Evolutionary conservation across 2,888 invertebrate species (phyloP).

Genomic region (Nemoura dubitans): DNA sequence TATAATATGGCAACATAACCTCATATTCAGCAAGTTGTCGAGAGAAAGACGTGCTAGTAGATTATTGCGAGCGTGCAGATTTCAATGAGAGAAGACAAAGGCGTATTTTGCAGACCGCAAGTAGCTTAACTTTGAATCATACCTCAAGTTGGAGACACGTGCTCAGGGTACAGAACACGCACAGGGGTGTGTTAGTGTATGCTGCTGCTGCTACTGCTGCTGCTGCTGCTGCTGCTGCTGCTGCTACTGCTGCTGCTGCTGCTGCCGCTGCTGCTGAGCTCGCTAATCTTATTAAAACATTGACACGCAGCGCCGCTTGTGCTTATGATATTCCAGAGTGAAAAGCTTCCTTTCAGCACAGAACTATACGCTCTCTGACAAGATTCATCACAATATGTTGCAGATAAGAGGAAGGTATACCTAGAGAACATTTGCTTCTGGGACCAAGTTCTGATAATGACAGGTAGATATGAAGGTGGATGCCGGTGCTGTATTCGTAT

Average conservation of each 20-base stretch:
- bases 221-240: too few species aligned
- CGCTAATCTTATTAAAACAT: conserved; percentile 45
- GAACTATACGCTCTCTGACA: neutral
- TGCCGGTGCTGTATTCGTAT: conserved; percentile 18
- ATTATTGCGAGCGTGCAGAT: conserved; percentile 18
- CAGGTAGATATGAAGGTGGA: conserved; percentile 34
- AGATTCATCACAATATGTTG: conserved; percentile 12
- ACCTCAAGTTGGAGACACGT: conserved; percentile 20
- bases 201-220: too few species aligned
- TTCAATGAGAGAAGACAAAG: conserved; percentile 23
- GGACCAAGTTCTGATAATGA: conserved; percentile 26
- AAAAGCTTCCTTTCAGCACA: conserved; percentile 27
- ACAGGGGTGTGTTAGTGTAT: neutral
- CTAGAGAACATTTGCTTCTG: neutral
- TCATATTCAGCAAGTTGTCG: neutral
- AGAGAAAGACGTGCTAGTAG: neutral
- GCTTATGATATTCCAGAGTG: neutral
- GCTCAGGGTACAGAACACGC: neutral
- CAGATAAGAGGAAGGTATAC: conserved; percentile 17
- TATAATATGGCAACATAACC: neutral
- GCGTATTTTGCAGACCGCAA: conserved; percentile 32
- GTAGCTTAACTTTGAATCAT: conserved; percentile 41
- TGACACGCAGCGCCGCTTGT: conserved; percentile 40
- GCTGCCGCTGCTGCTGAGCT: neutral
- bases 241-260: too few species aligned